Evolutionary conservation across 2,797 vertebrate genomes (phyloP).

Genomic region (Petrocephalus sullivani): DNA sequence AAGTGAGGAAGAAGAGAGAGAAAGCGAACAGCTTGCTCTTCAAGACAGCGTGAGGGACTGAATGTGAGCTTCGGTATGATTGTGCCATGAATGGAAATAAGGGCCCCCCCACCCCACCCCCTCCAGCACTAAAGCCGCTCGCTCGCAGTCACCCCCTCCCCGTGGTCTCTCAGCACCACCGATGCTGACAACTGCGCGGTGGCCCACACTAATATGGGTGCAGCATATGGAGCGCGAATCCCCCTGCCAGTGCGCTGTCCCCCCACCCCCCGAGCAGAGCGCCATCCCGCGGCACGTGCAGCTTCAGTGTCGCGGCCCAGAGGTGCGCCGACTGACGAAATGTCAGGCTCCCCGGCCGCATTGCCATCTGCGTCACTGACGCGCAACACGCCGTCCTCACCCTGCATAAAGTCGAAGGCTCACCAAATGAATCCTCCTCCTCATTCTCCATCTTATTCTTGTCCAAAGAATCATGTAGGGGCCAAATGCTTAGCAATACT

Average conservation of each 20-base stretch:
- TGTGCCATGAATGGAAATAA: constrained; percentile 28
- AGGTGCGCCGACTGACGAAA: not conserved
- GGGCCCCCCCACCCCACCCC: not conserved
- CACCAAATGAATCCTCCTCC: not conserved
- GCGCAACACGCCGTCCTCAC: not conserved
- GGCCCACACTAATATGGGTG: constrained; percentile 23
- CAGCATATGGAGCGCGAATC: constrained; percentile 19
- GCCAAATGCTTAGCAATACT: not conserved
- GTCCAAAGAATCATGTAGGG: not conserved
- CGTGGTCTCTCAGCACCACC: not conserved
- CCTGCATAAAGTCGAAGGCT: not conserved
- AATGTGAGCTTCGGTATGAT: constrained; percentile 4
- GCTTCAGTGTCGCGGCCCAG: not conserved
- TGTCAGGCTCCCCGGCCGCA: not conserved
- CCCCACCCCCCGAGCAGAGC: constrained; percentile 8
- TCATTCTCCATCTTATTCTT: not conserved
- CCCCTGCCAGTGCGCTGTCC: constrained; percentile 9
- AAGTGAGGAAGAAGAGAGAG: not conserved
- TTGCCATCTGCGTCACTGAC: not conserved
- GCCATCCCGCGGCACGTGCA: not conserved
- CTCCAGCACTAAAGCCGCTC: not conserved
- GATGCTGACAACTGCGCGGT: constrained; percentile 5
- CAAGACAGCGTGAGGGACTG: not conserved
- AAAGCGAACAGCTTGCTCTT: not conserved
- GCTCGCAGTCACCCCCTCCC: not conserved